Conservation (phyloP, 2,888 invertebrate species). For the Eilema depressum region DNA sequence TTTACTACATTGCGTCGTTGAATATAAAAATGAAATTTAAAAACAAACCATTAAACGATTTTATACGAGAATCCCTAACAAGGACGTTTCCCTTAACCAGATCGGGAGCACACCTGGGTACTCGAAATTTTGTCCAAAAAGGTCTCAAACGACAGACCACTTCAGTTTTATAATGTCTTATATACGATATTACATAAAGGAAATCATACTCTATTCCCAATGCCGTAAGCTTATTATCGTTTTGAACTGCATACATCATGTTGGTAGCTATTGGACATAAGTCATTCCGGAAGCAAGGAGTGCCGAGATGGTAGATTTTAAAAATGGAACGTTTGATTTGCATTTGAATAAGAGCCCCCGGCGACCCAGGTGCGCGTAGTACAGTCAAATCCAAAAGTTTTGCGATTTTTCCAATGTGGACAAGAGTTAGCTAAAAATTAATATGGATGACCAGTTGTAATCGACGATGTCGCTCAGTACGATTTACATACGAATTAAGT, state of each 20-base stretch:
- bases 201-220: slow-evolving; percentile 43
- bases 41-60: slow-evolving; percentile 87
- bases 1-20: slow-evolving; percentile 76
- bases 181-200: slow-evolving; percentile 32
- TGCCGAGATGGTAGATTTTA: slow-evolving; percentile 86
- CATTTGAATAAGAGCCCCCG: slow-evolving; percentile 87
- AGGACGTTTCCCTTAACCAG: slow-evolving; percentile 86
- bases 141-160: slow-evolving; percentile 81
- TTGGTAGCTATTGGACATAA: slow-evolving; percentile 80
- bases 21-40: slow-evolving; percentile 84
- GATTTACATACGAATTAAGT: slow-evolving; percentile 68
- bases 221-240: slow-evolving; percentile 54
- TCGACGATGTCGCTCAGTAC: slow-evolving; percentile 58
- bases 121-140: slow-evolving; percentile 84
- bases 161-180: slow-evolving; percentile 57
- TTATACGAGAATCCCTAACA: slow-evolving; percentile 85
- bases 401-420: slow-evolving; percentile 58
- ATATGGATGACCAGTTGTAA: slow-evolving; percentile 78
- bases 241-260: slow-evolving; percentile 51
- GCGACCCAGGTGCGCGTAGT: slow-evolving; percentile 85
- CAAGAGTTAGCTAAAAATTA: slow-evolving; percentile 62
- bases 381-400: slow-evolving; percentile 77
- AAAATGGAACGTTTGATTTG: slow-evolving; percentile 88
- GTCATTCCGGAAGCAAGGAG: slow-evolving; percentile 85
- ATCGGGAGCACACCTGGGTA: slow-evolving; percentile 87